A percentile compares a stretch with the other conserved stretches of the same genome.
Evolutionary conservation across 1,140 invertebrate species (phyloP).

Genomic region (Cherax destructor): DNA sequence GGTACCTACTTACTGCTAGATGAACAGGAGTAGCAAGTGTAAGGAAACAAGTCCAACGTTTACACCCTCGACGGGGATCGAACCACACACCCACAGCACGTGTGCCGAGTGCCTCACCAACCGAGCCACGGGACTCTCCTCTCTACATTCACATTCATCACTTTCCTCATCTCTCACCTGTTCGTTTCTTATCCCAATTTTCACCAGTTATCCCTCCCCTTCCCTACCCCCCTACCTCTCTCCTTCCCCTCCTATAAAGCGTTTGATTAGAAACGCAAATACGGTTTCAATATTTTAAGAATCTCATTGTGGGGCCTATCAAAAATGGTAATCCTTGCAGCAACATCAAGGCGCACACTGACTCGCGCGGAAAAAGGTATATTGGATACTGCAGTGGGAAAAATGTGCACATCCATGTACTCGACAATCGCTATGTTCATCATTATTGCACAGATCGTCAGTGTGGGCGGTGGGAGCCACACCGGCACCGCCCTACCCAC

Average conservation of each 20-base stretch:
- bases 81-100: not conserved
- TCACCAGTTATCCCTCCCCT: not conserved
- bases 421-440: conserved; percentile 52
- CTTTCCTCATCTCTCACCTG: not conserved
- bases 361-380: conserved; percentile 45
- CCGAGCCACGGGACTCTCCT: not conserved
- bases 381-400: conserved; percentile 51
- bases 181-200: not conserved
- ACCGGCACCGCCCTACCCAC: not conserved
- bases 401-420: conserved; percentile 47
- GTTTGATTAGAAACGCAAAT: conserved; percentile 66
- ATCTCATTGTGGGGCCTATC: conserved; percentile 59
- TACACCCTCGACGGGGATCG: no score
- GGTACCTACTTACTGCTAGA: no score
- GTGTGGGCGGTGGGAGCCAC: not conserved
- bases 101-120: not conserved
- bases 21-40: no score
- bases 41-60: no score
- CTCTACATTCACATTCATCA: not conserved
- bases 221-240: not conserved
- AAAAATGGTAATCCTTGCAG: conserved; percentile 55
- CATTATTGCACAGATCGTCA: conserved; percentile 52
- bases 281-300: conserved; percentile 66
- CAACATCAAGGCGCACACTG: conserved; percentile 41
- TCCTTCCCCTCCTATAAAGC: conserved; percentile 14